Evolutionary conservation across 2,888 invertebrate species (phyloP).

Genomic region (Xylota segnis): DNA sequence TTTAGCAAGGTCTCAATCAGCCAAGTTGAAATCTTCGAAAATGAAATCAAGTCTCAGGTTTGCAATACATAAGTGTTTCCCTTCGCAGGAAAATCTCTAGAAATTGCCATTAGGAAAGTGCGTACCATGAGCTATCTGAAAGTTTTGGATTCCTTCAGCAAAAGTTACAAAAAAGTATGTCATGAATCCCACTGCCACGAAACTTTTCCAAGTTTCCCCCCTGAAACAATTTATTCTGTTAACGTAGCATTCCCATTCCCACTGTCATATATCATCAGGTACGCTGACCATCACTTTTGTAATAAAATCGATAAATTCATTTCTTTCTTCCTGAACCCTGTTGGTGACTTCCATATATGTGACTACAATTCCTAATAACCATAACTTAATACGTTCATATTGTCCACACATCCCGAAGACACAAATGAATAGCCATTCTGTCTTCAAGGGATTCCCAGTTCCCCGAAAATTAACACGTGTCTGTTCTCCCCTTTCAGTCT

Average conservation of each 20-base stretch:
- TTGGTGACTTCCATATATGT: background rate
- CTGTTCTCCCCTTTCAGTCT: background rate
- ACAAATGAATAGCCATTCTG: background rate
- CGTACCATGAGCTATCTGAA: too few relatives aligned
- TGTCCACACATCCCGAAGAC: background rate
- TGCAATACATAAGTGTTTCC: too few relatives aligned
- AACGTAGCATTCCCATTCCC: background rate
- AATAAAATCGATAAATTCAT: background rate
- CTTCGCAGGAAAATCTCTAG: too few relatives aligned
- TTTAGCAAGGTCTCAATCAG: too few relatives aligned
- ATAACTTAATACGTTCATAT: background rate
- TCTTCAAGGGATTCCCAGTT: background rate
- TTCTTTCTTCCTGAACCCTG: background rate
- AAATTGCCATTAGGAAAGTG: too few relatives aligned
- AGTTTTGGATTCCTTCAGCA: too few relatives aligned
- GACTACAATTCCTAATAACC: background rate
- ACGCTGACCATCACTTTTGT: background rate
- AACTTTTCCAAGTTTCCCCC: background rate
- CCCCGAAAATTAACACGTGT: background rate
- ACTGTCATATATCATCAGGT: background rate
- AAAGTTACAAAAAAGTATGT: too few relatives aligned
- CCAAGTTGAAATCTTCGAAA: too few relatives aligned
- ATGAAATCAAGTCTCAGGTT: too few relatives aligned
- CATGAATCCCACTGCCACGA: background rate
- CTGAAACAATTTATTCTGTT: background rate